Evolutionary conservation across 2,113 vertebrate species (phyloP).

Genomic region (Tragulus kanchil): DNA sequence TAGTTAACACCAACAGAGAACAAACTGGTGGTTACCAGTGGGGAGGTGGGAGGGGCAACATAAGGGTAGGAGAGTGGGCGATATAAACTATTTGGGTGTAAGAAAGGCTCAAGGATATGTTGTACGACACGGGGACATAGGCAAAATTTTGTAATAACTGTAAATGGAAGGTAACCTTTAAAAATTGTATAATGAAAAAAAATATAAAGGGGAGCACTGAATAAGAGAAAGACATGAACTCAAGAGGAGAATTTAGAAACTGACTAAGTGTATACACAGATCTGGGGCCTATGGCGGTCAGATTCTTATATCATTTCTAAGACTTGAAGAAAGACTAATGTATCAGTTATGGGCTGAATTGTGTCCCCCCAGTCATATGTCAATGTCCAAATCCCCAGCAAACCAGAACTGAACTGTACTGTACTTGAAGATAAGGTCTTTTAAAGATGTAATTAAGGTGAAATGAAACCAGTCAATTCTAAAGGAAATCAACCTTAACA

Average conservation of each 20-base stretch:
- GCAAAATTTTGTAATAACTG: background rate
- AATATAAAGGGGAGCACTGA: background rate
- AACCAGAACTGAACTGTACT: background rate
- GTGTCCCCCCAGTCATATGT: background rate
- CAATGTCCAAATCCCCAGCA: background rate
- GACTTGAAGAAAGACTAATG: background rate
- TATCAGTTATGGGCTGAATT: background rate
- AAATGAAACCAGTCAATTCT: background rate
- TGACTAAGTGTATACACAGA: background rate
- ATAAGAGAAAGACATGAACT: background rate
- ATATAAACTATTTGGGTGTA: background rate
- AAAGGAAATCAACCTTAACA: too few species aligned
- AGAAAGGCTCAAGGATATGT: background rate
- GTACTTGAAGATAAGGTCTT: background rate
- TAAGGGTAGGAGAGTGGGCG: background rate
- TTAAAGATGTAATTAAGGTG: background rate
- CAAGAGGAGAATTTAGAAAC: background rate
- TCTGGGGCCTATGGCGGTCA: background rate
- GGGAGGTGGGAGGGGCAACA: background rate
- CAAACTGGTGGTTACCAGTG: background rate
- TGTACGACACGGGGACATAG: background rate
- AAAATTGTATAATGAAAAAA: background rate
- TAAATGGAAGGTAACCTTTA: background rate
- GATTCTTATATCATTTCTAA: slow-evolving; percentile 33
- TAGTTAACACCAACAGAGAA: background rate